Conservation (phyloP, 2,113 vertebrate species). For the Zonotrichia leucophrys region DNA sequence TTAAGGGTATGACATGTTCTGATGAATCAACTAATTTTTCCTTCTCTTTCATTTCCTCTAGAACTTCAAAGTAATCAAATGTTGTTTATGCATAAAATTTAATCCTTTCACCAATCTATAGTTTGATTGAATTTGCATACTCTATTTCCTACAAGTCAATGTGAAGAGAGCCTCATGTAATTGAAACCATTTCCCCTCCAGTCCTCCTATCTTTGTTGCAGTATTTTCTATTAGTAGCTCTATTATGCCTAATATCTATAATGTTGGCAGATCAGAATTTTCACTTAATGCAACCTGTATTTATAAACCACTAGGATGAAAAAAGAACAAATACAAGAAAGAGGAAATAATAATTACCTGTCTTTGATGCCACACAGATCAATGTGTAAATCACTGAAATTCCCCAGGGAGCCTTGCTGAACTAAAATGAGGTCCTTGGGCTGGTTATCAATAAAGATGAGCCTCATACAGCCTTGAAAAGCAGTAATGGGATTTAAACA, state of each 20-base stretch:
- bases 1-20: slow-evolving; percentile 42
- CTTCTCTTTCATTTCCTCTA: slow-evolving; percentile 41
- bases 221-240: slow-evolving; percentile 70
- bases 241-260: slow-evolving; percentile 72
- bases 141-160: slow-evolving; percentile 69
- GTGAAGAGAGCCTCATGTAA: slow-evolving; percentile 63
- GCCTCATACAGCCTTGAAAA: slow-evolving; percentile 96
- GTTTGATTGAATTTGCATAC: slow-evolving; percentile 77
- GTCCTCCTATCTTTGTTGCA: slow-evolving; percentile 57
- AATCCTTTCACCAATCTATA: slow-evolving; percentile 72
- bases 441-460: slow-evolving; percentile 93
- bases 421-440: slow-evolving; percentile 88
- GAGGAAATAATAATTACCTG: slow-evolving; percentile 85
- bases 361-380: slow-evolving; percentile 96
- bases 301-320: slow-evolving; percentile 60
- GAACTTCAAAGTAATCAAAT: slow-evolving; percentile 73
- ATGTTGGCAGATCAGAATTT: slow-evolving; percentile 64
- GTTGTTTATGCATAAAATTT: slow-evolving; percentile 73
- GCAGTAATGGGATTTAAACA: slow-evolving; percentile 83
- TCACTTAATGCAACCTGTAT: slow-evolving; percentile 65
- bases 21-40: slow-evolving; percentile 59
- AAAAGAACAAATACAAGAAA: slow-evolving; percentile 56
- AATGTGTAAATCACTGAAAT: slow-evolving; percentile 90
- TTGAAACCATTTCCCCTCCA: slow-evolving; percentile 70
- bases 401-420: slow-evolving; percentile 92